Percentiles rank a stretch among this genome's conserved stretches.
Evolutionary conservation across 2,797 vertebrate species (phyloP).

Genomic region (Alauda arvensis): DNA sequence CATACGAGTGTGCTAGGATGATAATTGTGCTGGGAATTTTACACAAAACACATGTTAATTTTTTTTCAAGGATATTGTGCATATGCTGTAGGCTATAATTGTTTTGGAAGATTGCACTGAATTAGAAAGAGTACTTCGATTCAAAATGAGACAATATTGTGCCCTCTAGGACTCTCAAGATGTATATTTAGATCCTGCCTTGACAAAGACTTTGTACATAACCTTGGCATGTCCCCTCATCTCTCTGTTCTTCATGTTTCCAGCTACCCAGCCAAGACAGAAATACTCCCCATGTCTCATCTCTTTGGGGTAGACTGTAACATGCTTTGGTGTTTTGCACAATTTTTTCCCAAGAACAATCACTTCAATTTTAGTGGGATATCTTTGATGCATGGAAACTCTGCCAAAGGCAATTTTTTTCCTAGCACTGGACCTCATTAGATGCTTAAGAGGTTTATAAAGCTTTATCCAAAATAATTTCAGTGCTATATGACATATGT

Average conservation of each 20-base stretch:
- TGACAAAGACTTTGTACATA: background rate
- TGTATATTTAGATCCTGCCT: slow-evolving; percentile 23
- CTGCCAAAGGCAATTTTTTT: background rate
- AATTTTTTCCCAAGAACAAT: background rate
- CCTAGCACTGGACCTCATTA: background rate
- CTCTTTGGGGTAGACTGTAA: background rate
- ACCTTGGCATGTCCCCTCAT: background rate
- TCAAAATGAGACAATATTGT: slow-evolving; percentile 20
- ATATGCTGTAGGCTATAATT: slow-evolving; percentile 25
- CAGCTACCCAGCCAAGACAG: background rate
- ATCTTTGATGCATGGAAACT: background rate
- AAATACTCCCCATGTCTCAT: background rate
- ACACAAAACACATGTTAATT: slow-evolving; percentile 23
- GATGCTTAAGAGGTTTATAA: background rate
- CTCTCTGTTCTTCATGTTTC: background rate
- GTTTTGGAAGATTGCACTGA: slow-evolving; percentile 47
- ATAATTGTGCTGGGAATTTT: slow-evolving; percentile 20
- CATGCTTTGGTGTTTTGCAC: background rate
- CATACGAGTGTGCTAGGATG: background rate
- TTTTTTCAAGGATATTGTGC: slow-evolving; percentile 26
- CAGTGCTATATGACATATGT: background rate
- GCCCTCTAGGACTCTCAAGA: slow-evolving; percentile 21
- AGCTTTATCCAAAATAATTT: background rate
- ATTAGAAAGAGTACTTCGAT: slow-evolving; percentile 8
- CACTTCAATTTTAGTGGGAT: background rate